These are phyloP conservation scores for Pantelozetes paolii DNA, from an alignment of 2,888 invertebrate genomes.

Conservation along the genomic window DNA sequence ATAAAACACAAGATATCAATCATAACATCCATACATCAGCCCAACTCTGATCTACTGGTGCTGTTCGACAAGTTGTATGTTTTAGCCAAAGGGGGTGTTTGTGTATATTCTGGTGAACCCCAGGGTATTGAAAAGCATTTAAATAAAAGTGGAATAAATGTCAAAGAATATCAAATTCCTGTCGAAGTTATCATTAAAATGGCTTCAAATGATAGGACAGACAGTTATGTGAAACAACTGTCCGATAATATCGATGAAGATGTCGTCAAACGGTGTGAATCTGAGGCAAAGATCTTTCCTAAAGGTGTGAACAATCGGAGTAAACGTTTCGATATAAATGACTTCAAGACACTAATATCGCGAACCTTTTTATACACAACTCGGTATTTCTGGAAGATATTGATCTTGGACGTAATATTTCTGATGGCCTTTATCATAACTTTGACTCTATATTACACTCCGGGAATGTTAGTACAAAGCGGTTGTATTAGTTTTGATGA, in stretches of 20 bases:
- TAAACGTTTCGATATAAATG: neutral
- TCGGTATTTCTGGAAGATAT: conserved; percentile 20
- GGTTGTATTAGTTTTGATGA: conserved; percentile 39
- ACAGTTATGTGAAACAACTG: too few species aligned
- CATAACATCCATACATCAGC: conserved; percentile 33
- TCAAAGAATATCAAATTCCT: too few species aligned
- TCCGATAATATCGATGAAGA: too few species aligned
- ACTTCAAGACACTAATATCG: neutral
- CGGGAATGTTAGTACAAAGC: neutral
- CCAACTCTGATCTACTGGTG: neutral
- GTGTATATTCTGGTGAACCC: neutral
- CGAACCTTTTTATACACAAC: neutral
- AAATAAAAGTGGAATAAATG: too few species aligned
- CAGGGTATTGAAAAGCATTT: too few species aligned
- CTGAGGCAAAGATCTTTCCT: neutral
- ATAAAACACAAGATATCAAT: conserved; percentile 1
- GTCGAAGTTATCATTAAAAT: too few species aligned
- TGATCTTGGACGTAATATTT: neutral
- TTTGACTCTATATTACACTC: conserved; percentile 7
- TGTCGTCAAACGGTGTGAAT: too few species aligned
- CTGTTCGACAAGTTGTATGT: conserved; percentile 23
- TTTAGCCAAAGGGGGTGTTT: neutral
- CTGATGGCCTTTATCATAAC: neutral
- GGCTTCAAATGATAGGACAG: too few species aligned
- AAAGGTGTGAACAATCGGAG: conserved; percentile 11